Evolutionary conservation across 2,113 vertebrate genomes (phyloP), one percentile per base, ranked within the genome.

Genomic region (Podilymbus podiceps): DNA sequence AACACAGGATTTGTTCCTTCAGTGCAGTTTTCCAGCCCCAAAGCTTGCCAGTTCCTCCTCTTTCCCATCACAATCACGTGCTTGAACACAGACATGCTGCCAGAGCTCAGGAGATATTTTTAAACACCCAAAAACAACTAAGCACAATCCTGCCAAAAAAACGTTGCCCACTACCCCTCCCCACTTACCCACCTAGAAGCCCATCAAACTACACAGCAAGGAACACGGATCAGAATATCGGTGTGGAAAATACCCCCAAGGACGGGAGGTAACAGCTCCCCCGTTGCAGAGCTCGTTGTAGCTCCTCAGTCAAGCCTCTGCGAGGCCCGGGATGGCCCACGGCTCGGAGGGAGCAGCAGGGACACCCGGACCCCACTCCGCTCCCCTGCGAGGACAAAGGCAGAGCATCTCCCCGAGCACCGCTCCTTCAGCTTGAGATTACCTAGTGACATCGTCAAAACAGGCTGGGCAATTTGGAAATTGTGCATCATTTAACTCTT

Each of bases 31-130:
- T 83, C 66, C 74, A 94, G 82, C 53, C 78, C 69, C 88, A 50
- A 44, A 94, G 75, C 44, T 30, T 59, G 42, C 64, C 74, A 75
- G 56, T 20, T 96, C 71, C 82, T 85, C 33, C 40, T 82, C 77
- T 52, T 63, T 66, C 69, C 47, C 44, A 82, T 46, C 85, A 78
- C 12, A 1, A 38, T 55, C 1, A 0, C 9, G 2, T 58, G 80
- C 52, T 21, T 22, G 74, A 85, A 55, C 47, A 33, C 47, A 89
- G 74, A 89, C 8, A 0, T 4, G 35, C 81, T 93, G 92, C 64
- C 88, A 91, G 94, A 91, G 85, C 88, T 53, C 66, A 47, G 49
- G 66, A 94, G 92, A 60, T 85, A 90, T 94, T 95, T 90, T 93
- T 93, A 91, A 75, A 60, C 35, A 75, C 15, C 23, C 44, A 22